phyloP scores from a whole-genome alignment of 1,140 invertebrate species.

The Augochlora pura region DNA sequence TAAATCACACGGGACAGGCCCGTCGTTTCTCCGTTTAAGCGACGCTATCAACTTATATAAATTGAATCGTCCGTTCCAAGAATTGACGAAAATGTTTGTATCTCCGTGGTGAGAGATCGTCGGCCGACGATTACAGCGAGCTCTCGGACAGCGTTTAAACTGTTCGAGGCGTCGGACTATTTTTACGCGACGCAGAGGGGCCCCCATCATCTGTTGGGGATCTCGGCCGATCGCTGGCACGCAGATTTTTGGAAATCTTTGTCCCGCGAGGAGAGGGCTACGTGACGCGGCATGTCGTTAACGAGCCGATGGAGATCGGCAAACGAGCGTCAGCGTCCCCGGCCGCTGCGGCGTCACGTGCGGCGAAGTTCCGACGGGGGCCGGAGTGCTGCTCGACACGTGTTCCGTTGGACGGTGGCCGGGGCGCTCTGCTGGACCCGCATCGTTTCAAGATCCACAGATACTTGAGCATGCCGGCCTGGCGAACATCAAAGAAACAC shows the following conservation, averaged over 20 bases:
- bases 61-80: no score
- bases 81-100: no score
- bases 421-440: no score
- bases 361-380: slow-evolving; percentile 35
- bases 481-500: slow-evolving; percentile 30
- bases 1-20: no score
- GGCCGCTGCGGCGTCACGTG: slow-evolving; percentile 31
- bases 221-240: slow-evolving; percentile 8
- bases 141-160: background rate
- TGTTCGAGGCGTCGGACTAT: background rate
- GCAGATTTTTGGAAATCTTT: slow-evolving; percentile 4
- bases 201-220: background rate
- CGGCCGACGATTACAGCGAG: no score
- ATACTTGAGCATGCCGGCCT: slow-evolving; percentile 13
- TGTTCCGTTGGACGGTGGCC: no score
- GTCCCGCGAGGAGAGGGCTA: slow-evolving; percentile 8
- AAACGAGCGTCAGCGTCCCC: slow-evolving; percentile 35
- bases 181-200: no score
- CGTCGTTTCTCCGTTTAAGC: no score
- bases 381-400: slow-evolving; percentile 60
- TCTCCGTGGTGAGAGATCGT: no score
- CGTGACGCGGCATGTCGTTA: slow-evolving; percentile 49
- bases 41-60: no score
- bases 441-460: slow-evolving; percentile 33
- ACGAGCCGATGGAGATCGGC: slow-evolving; percentile 3